Percentiles rank a stretch among this genome's conserved stretches.
Evolutionary conservation across 2,113 vertebrate species (phyloP).

Genomic region (Tiliqua scincoides): DNA sequence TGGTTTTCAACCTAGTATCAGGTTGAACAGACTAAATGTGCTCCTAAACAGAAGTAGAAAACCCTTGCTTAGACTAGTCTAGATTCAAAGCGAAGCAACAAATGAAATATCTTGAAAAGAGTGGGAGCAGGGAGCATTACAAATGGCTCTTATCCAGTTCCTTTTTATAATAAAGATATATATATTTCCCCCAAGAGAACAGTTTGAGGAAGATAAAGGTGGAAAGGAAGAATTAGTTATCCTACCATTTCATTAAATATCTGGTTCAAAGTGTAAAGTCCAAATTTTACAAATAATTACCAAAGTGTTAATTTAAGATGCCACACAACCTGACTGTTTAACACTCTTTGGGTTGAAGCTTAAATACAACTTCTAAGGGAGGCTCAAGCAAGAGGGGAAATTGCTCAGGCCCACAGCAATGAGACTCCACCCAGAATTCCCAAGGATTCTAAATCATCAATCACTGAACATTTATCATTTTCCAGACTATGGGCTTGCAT

Average conservation of each 20-base stretch:
- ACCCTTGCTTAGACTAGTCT: background rate
- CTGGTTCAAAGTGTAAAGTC: background rate
- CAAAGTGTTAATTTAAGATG: constrained; percentile 1
- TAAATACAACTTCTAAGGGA: constrained; percentile 40
- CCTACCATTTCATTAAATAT: background rate
- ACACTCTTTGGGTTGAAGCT: constrained; percentile 16
- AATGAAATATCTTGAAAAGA: background rate
- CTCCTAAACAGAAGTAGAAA: background rate
- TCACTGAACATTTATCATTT: constrained; percentile 83
- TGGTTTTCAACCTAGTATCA: constrained; percentile 10
- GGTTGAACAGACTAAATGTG: background rate
- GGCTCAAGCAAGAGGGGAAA: constrained; percentile 37
- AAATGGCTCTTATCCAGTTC: constrained; percentile 13
- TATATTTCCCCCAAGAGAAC: background rate
- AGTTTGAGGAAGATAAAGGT: background rate
- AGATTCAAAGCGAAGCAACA: background rate
- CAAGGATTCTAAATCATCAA: constrained; percentile 81
- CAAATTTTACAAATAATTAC: constrained; percentile 14
- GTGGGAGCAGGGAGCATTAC: background rate
- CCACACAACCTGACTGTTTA: constrained; percentile 14
- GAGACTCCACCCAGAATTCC: constrained; percentile 62
- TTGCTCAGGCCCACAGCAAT: constrained; percentile 50
- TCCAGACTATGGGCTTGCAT: constrained; percentile 71
- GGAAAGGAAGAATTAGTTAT: too few relatives aligned
- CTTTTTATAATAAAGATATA: background rate